These are phyloP conservation scores for Aspidoscelis tigris DNA, from an alignment of 2,113 vertebrate species.

Conservation along the genomic window DNA sequence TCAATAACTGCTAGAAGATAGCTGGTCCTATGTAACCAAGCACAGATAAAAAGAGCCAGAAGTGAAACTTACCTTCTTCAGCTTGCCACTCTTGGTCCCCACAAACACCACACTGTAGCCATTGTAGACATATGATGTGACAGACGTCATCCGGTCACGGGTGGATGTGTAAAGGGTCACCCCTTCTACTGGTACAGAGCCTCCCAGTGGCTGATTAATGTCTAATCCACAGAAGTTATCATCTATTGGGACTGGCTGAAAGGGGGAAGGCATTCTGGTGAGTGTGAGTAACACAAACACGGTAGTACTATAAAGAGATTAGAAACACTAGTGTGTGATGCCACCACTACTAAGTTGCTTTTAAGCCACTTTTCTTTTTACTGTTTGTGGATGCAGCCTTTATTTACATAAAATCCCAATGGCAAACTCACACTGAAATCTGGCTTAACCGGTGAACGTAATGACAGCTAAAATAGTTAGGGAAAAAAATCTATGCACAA, in stretches of 20 bases:
- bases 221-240: conserved; percentile 98
- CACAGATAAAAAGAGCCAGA: fast-evolving
- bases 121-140: conserved; percentile 96
- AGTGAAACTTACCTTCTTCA: conserved; percentile 89
- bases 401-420: too few species aligned
- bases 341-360: too few species aligned
- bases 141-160: conserved; percentile 93
- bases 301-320: conserved; percentile 24
- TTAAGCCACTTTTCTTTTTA: too few species aligned
- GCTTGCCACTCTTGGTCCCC: conserved; percentile 92
- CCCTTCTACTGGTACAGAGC: conserved; percentile 90
- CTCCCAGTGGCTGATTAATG: conserved; percentile 98
- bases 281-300: conserved; percentile 31
- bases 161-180: conserved; percentile 90
- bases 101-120: conserved; percentile 96
- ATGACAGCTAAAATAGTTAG: too few species aligned
- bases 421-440: too few species aligned
- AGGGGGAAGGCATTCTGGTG: conserved; percentile 39
- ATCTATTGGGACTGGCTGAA: conserved; percentile 96
- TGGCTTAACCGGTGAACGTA: too few species aligned
- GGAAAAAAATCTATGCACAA: too few species aligned
- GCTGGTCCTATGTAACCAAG: fast-evolving
- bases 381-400: too few species aligned
- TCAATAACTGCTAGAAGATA: neutral
- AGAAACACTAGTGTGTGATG: too few species aligned